Base-by-base conservation (phyloP, 2,113 vertebrate species). In the Parus major region DNA sequence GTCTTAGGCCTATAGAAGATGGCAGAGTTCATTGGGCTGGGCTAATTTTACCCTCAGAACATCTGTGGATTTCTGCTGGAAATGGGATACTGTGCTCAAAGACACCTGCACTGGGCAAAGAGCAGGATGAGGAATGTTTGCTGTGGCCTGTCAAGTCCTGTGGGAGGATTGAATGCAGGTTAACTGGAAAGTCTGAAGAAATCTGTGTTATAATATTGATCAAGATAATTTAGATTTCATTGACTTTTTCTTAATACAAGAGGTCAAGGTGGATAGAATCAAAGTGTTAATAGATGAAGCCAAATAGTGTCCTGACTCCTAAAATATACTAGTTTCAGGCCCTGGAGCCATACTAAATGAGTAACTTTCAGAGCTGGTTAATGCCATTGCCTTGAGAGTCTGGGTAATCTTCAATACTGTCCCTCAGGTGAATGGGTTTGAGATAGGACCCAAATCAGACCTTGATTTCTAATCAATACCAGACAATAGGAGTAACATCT, bases 51-150 rank as follows among this genome's bases (percentile, higher is more conserved):
- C 53, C 39, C 5, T 4, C 27, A 33, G 77, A 96, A 82, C 75
- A 87, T 73, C 70, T 89, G 83, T 56, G 36, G 57, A 12, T 91
- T 87, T 92, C 81, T 91, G 78, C 78, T 95, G 46, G 50, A 70
- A 88, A 63, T n/a, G 81, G 66, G 42, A 44, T 59, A 2, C 35
- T 47, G 46, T 86, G 84, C 60, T 88, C 50, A 1, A 15, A 77
- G 78, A 52, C 55, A 69, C 22, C 39, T 70, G 55, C 1, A 3
- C 9, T 2, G 31, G 33, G 52, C 47, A 49, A 20, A 56, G 68
- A 92, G 56, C 41, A 49, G 63, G 71, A 52, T 66, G 39, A 88
- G 47, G 44, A 92, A 82, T 42, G 71, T 72, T 88, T 91, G 53
- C 55, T 73, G 75, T 46, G 88, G 42, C 50, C 20, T 86, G 82